A percentile compares a stretch with the other conserved stretches of the same genome.
Evolutionary conservation across 2,113 vertebrate species (phyloP).

Genomic region (Emydocephalus ijimae): DNA sequence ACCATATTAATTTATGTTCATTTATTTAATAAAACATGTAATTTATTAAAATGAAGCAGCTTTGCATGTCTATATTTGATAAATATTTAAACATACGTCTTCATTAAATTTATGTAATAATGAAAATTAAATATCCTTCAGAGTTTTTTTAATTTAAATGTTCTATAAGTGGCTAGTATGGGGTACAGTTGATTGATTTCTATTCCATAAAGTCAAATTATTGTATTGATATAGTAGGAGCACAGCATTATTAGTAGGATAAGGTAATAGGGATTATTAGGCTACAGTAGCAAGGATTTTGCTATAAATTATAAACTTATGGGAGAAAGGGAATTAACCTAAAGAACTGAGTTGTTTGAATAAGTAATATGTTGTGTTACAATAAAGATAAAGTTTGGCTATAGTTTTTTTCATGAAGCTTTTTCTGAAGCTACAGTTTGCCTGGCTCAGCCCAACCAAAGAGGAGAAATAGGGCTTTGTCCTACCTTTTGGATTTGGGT

Average conservation of each 20-base stretch:
- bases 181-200: slow-evolving; percentile 5
- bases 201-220: neutral
- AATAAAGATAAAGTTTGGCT: neutral
- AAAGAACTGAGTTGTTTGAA: neutral
- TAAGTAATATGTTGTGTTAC: neutral
- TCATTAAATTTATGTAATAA: neutral
- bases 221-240: neutral
- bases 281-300: neutral
- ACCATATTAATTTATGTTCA: neutral
- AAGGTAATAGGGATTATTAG: neutral
- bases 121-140: neutral
- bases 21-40: neutral
- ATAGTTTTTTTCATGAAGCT: neutral
- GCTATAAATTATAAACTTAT: neutral
- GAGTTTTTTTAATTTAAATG: neutral
- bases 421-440: neutral
- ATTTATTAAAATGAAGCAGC: neutral
- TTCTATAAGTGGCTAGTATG: neutral
- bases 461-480: neutral
- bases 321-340: neutral
- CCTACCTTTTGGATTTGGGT: neutral
- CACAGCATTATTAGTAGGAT: neutral
- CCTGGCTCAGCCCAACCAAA: neutral
- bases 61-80: neutral
- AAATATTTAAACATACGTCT: neutral